Evolutionary conservation across 2,888 invertebrate species (phyloP), one percentile per base, ranked within the genome.

Genomic region (Apocheima hispidaria): DNA sequence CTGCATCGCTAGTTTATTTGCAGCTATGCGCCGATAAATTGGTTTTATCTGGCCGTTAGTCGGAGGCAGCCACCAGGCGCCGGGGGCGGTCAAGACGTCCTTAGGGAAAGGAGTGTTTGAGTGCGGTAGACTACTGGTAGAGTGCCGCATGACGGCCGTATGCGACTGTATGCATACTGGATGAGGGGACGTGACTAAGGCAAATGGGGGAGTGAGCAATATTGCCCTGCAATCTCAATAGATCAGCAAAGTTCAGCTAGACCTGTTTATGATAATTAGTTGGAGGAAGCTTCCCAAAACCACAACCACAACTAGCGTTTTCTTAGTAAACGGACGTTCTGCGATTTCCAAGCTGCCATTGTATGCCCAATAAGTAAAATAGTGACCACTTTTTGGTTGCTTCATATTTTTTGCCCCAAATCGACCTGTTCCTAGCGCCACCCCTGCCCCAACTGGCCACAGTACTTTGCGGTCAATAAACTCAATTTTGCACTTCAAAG

Each of bases 401-500:
- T n/a, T n/a, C n/a, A n/a, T n/a, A n/a, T n/a, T n/a, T n/a, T n/a
- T n/a, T n/a, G n/a, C n/a, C n/a, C n/a, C n/a, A n/a, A n/a, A n/a
- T n/a, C n/a, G n/a, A n/a, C n/a, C n/a, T n/a, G n/a, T n/a, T n/a
- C 41, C 41, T 41, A 23, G 23, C 5, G 50, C 3, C 46, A 10
- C 6, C 40, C 28, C 55, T 55, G 50, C 0, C 12, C 3, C 3
- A 52, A 16, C 33, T 30, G 4, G 44, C 26, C 16, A 9, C 36
- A 40, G 46, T 60, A 78, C 81, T 80, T 82, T 83, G 84, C 80
- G 90, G 88, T 88, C 90, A 88, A 86, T 82, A 87, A 90, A 92
- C 87, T 91, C 88, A 86, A 91, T 91, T 91, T 83, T 83, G 81
- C 85, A 89, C 90, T 88, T 91, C 92, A 91, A 92, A 92, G 92